Evolutionary conservation across 2,888 invertebrate species (phyloP), one percentile per base, ranked within the genome.

Genomic region (Cataglyphis altisquamis): DNA sequence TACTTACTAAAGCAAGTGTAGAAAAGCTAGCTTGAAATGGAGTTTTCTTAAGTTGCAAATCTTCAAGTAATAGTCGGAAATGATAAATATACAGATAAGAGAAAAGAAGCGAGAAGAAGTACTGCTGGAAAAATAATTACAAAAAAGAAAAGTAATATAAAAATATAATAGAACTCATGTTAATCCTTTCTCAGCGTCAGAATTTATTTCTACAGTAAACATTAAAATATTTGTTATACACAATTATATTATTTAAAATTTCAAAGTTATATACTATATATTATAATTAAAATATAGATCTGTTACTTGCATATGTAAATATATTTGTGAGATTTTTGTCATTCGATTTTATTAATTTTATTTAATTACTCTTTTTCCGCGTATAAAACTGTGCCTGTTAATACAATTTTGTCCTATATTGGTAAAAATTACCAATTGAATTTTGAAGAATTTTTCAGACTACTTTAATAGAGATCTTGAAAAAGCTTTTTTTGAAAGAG

Each of bases 41-140:
- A 72, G 55, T 85, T 85, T 83, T 72, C 41, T n/a, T 74, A 85
- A 83, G 55, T 85, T 80, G 83, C 48, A 83, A 83, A 85, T 85
- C 78, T 78, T 72, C 36, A 55, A 18, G 9, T 57, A 25, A n/a
- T 5, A 41, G 10, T 39, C 8, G 70, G 6, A n/a, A 57, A 70
- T 15, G 15, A 55, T 36, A 52, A 85, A 60, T 32, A 60, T 5
- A 55, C 60, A 74, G 74, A 70, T 74, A 55, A 18, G 52, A 52
- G 52, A 45, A 48, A 57, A 29, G 25, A 57, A 39, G 21, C 57
- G 25, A 3, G 9, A 48, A 15, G 36, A 36, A 67, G 2, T 48
- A 21, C 9, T 32, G 32, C 32, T 21, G 12, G 15, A 52, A 70
- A 36, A 21, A 52, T 32, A 52, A 55, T 15, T 21, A 9, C 15